phyloP scores from a whole-genome alignment of 2,113 vertebrate species.

The Alligator sinensis region DNA sequence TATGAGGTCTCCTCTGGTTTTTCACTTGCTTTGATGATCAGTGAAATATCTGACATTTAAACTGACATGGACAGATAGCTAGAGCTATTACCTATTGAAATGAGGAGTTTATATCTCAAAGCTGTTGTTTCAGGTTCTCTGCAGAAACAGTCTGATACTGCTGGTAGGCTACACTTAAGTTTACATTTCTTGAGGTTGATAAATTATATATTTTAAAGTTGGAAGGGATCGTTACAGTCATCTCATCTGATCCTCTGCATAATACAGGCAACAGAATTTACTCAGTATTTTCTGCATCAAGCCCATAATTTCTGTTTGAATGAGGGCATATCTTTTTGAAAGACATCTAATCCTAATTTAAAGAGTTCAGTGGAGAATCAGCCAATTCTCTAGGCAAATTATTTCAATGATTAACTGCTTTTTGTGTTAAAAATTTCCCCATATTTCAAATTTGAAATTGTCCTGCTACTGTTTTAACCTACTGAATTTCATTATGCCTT shows the following conservation, averaged over 20 bases:
- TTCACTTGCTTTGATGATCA: background rate
- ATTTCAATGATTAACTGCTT: slow-evolving; percentile 22
- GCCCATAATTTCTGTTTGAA: background rate
- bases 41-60: background rate
- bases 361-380: slow-evolving; percentile 6
- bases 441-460: slow-evolving; percentile 36
- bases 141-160: background rate
- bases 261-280: slow-evolving; percentile 16
- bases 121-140: background rate
- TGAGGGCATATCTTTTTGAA: background rate
- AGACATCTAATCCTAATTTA: slow-evolving; percentile 5
- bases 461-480: slow-evolving; percentile 29
- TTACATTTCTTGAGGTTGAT: background rate
- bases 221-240: slow-evolving; percentile 12
- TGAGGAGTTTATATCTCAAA: background rate
- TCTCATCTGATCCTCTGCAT: slow-evolving; percentile 22
- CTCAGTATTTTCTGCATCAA: background rate
- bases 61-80: background rate
- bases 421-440: slow-evolving; percentile 16
- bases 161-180: background rate
- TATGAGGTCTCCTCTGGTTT: background rate
- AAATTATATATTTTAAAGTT: slow-evolving; percentile 14
- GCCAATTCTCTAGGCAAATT: background rate
- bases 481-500: slow-evolving; percentile 18
- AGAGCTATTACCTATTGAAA: slow-evolving; percentile 18